Conservation (phyloP, 2,888 invertebrate species). For the Scotopteryx bipunctaria region DNA sequence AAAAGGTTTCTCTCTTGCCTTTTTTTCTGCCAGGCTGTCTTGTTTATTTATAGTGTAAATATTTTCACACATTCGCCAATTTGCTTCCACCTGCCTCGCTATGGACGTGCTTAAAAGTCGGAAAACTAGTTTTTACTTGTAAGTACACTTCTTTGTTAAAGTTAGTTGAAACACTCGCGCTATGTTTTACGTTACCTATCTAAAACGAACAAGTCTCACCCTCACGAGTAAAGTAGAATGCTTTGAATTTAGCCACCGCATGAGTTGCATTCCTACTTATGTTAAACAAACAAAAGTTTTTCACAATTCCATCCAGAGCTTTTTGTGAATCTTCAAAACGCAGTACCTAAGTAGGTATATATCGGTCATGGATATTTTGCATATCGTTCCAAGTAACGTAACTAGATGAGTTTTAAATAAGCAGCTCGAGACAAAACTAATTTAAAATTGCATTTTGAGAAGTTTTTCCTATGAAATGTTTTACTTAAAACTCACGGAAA, state of each 20-base stretch:
- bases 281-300: constrained; percentile 4
- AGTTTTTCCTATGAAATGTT: constrained; percentile 2
- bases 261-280: neutral
- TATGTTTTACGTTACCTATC: constrained; percentile 11
- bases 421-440: too few relatives aligned
- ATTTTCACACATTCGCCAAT: neutral
- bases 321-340: neutral
- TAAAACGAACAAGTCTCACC: constrained; percentile 11
- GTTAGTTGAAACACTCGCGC: constrained; percentile 9
- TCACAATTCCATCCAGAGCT: neutral
- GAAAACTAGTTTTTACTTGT: constrained; percentile 17
- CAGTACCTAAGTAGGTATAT: neutral
- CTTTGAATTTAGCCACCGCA: constrained; percentile 9
- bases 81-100: neutral
- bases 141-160: constrained; percentile 9
- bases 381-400: too few relatives aligned
- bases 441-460: neutral
- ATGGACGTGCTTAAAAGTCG: neutral
- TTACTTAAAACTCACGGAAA: constrained; percentile 3
- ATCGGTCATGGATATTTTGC: too few relatives aligned
- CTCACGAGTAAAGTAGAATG: neutral
- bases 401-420: neutral
- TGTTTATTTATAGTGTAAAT: neutral
- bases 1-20: too few relatives aligned
- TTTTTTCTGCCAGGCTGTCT: too few relatives aligned